phyloP scores from a whole-genome alignment of 2,113 vertebrate species.

The Montifringilla adamsi region DNA sequence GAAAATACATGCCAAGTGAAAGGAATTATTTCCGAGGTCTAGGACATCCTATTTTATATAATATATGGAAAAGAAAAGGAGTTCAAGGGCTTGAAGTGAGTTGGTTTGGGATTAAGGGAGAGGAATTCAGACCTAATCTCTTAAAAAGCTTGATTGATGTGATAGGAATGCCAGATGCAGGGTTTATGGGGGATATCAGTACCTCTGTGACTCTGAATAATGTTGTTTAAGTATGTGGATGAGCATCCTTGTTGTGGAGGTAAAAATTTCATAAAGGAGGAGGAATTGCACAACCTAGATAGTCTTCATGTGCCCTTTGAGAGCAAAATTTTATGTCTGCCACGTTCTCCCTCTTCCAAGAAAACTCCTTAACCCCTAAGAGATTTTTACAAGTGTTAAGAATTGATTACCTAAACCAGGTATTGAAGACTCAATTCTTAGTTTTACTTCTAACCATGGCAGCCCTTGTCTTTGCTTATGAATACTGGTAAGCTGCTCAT shows the following conservation, averaged over 20 bases:
- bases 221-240: background rate
- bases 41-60: background rate
- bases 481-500: background rate
- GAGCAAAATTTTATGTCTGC: background rate
- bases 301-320: background rate
- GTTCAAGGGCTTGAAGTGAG: background rate
- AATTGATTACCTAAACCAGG: background rate
- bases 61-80: background rate
- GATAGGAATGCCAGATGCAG: background rate
- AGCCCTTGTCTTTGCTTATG: background rate
- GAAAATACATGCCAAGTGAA: background rate
- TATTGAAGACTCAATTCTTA: background rate
- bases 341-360: background rate
- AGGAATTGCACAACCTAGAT: background rate
- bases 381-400: background rate
- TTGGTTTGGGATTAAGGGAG: background rate
- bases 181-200: background rate
- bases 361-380: background rate
- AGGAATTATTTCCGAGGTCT: background rate
- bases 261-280: background rate
- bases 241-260: background rate
- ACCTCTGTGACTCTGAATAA: background rate
- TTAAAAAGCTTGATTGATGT: constrained; percentile 5
- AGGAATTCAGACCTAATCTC: constrained; percentile 1
- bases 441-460: background rate